phyloP scores from a whole-genome alignment of 2,113 vertebrate species.

The Taxidea taxus region DNA sequence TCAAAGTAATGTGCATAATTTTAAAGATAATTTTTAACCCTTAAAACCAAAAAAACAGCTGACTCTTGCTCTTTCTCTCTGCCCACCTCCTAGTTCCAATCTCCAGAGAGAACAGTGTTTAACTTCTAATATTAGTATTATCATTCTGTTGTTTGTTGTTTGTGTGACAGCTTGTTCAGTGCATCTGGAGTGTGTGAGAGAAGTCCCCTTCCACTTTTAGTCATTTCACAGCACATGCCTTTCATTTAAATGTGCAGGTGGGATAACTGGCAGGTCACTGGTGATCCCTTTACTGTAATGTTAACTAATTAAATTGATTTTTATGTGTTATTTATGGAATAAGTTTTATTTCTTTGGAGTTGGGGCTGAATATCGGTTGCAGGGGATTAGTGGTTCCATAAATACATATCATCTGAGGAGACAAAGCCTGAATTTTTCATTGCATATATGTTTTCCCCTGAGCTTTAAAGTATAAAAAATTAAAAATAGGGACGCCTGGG shows the following conservation, averaged over 20 bases:
- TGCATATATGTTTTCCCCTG: not conserved
- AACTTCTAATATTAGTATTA: not conserved
- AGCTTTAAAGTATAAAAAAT: not conserved
- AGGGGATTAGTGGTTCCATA: not conserved
- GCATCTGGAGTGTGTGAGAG: not conserved
- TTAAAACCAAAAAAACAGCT: not conserved
- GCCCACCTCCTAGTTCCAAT: not conserved
- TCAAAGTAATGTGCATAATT: not conserved
- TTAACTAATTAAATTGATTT: not conserved
- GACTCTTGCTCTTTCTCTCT: not conserved
- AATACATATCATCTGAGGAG: not conserved
- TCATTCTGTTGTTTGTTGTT: not conserved
- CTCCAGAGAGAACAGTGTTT: not conserved
- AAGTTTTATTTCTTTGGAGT: not conserved
- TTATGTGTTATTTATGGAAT: not conserved
- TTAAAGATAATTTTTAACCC: constrained; percentile 23
- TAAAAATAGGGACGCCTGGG: too few species aligned
- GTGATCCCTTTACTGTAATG: not conserved
- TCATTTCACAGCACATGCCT: not conserved
- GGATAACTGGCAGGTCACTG: not conserved
- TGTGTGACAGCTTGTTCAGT: not conserved
- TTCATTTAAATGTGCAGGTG: not conserved
- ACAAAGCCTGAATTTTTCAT: constrained; percentile 20
- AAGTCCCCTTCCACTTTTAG: not conserved
- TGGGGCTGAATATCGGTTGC: not conserved